Evolutionary conservation across 92 coral and sea anemone species (phyloP), one percentile per base, ranked within the genome.

Genomic region (Phymanthus crucifer): DNA sequence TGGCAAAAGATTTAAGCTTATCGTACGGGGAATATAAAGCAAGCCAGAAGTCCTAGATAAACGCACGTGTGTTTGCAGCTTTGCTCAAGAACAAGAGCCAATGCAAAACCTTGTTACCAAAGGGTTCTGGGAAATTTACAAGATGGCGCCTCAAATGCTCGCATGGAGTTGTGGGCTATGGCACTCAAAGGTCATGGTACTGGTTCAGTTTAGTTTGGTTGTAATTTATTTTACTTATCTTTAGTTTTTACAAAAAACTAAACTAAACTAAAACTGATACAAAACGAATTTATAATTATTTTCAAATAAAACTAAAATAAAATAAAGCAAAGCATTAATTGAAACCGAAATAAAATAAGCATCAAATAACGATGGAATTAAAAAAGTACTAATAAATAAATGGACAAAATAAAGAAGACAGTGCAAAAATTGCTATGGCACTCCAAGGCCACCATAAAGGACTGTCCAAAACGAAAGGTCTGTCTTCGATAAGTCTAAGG

Each of bases 391-490:
- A 75, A 27, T 56, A 76, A 76, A 76, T 21, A 76, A 76, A 70
- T 32, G 70, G 33, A 76, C 56, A 76, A 76, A 76, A 76, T 76
- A 58, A 76, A 76, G 71, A 29, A 76, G 71, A 76, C 65, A 76
- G 80, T 76, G 65, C 27, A 70, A 54, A 76, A 76, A 76, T 31
- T 37, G 78, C 78, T 74, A 74, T 74, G 78, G 78, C 66, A 56
- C 66, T 74, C 66, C 66, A 46, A 74, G 66, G 78, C 78, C 78
- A 74, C 78, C 78, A 48, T 74, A 74, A 8, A 3, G 43, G 43
- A n/a, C n/a, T n/a, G n/a, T n/a, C n/a, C n/a, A n/a, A n/a, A n/a
- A n/a, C n/a, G n/a, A n/a, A n/a, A n/a, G n/a, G n/a, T n/a, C n/a
- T n/a, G n/a, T n/a, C n/a, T n/a, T n/a, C n/a, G n/a, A n/a, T n/a